phyloP scores from a whole-genome alignment of 2,797 vertebrate species.

The Scyliorhinus canicula region DNA sequence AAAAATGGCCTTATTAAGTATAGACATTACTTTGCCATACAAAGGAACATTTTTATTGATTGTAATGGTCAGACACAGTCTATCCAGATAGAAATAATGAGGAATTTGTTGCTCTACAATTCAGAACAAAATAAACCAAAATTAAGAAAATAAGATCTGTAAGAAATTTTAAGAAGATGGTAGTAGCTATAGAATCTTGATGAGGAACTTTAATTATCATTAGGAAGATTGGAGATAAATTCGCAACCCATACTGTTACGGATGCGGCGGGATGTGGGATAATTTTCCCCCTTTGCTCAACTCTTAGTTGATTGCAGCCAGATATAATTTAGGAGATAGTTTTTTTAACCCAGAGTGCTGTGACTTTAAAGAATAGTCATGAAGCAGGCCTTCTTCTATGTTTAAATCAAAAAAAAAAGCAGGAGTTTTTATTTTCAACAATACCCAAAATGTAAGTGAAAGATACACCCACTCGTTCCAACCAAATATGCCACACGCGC shows the following conservation, averaged over 20 bases:
- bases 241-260: background rate
- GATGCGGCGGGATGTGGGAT: no score
- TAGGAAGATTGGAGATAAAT: background rate
- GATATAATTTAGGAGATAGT: no score
- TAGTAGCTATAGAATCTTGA: background rate
- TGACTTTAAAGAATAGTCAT: no score
- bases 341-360: no score
- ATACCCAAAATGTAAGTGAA: no score
- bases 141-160: background rate
- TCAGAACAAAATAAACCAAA: background rate
- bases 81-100: background rate
- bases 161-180: background rate
- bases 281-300: no score
- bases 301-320: no score
- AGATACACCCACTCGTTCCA: no score
- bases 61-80: background rate
- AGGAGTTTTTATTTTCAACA: no score
- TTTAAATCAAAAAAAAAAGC: no score
- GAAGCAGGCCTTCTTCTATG: no score
- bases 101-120: background rate
- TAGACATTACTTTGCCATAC: background rate
- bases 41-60: background rate
- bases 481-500: no score
- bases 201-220: background rate
- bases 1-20: background rate